Base-by-base conservation (phyloP, 1,140 invertebrate genomes). In the Drosophila kikkawai region DNA sequence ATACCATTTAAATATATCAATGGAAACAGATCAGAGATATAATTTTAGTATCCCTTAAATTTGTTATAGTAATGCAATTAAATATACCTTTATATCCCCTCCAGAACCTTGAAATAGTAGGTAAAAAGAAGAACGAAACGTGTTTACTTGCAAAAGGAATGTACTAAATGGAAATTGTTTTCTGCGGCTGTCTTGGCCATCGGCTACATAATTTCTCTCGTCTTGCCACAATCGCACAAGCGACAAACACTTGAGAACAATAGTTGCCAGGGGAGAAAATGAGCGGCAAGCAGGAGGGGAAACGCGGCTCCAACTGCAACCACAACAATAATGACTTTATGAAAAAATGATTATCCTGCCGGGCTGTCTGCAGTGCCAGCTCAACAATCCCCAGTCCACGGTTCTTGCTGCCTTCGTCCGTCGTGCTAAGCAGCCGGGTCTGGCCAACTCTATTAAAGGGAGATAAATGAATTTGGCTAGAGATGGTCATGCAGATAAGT, bases 291-390 rank as follows among this genome's bases (percentile, higher is more conserved):
- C 19, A 13, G 17, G 26, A 29, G 17, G 22, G 11, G 8, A 17
- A 22, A 55, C 36, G 45, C 44, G 45, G 44, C 61, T 66, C 51
- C 64, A 61, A 79, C 67, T 88, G 85, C 85, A 88, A 79, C 85
- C 85, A 82, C 85, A 85, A 90, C 75, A 90, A 85, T 90, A 88
- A 88, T 88, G 85, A 85, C 85, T 90, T 90, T 90, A 90, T 90
- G 81, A 90, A 90, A 90, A 90, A 88, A 90, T 84, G 80, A 84
- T 88, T 84, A 88, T 88, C 75, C 81, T 88, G 77, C 55, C 58
- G 64, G 39, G 64, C 65, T 61, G 83, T 59, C 83, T 74, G 76
- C 75, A 82, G 60, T 67, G 75, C 64, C 73, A 65, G 48, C 36
- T 63, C 55, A 71, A 37, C 44, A 44, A 4, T 47, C 42, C 55